Conservation (phyloP, 1,140 invertebrate species). For the Leguminivora glycinivorella region DNA sequence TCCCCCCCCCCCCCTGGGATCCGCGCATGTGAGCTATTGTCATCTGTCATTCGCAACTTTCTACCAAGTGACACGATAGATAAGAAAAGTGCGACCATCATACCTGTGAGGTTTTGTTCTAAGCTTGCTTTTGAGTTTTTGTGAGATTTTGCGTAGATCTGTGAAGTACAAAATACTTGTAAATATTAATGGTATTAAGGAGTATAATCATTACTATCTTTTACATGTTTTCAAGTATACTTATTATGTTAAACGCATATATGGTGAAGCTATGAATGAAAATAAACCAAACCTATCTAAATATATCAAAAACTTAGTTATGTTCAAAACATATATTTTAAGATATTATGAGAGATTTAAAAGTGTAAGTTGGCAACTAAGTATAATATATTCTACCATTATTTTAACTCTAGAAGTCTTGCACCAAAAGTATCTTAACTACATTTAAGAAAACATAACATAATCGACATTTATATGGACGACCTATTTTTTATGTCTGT, state of each 20-base stretch:
- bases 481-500: constrained; percentile 29
- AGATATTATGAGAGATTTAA: background rate
- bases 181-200: background rate
- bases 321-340: too few relatives aligned
- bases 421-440: constrained; percentile 1
- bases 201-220: background rate
- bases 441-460: background rate
- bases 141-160: background rate
- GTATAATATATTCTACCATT: background rate
- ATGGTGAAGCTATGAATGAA: too few relatives aligned
- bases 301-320: too few relatives aligned
- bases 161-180: constrained; percentile 8
- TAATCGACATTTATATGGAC: constrained; percentile 29
- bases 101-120: background rate
- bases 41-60: too few relatives aligned
- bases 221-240: too few relatives aligned
- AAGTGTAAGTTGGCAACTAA: background rate
- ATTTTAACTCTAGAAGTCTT: background rate
- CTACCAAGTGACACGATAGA: too few relatives aligned
- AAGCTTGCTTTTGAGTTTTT: background rate
- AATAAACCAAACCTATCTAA: too few relatives aligned
- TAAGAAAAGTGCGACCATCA: too few relatives aligned
- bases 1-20: too few relatives aligned
- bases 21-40: too few relatives aligned
- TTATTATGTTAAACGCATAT: too few relatives aligned